Conservation (phyloP, 2,797 vertebrate species). For the Mus spretus region DNA sequence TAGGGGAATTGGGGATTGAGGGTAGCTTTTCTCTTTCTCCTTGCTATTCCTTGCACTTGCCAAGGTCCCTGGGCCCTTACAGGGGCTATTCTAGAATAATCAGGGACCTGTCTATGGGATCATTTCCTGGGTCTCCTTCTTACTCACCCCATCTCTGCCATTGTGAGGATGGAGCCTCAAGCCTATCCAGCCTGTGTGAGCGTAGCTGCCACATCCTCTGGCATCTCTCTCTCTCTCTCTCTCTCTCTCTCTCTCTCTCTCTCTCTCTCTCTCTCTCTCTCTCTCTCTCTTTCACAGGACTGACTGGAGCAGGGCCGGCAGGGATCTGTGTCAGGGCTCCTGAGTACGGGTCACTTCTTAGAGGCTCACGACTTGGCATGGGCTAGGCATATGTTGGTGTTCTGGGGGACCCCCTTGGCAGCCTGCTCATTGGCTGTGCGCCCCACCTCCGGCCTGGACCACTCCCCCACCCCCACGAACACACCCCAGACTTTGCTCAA, state of each 20-base stretch:
- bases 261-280: no score
- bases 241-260: not conserved
- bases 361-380: not conserved
- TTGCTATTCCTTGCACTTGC: not conserved
- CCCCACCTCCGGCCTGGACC: slow-evolving; percentile 6
- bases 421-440: not conserved
- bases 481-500: slow-evolving; percentile 75
- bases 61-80: not conserved
- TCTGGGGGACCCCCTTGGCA: not conserved
- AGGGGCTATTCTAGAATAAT: not conserved
- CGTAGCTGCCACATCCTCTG: rapidly evolving
- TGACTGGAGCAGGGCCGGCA: not conserved
- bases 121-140: not conserved
- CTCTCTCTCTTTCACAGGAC: not conserved
- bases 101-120: not conserved
- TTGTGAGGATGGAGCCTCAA: rapidly evolving
- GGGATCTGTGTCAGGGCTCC: not conserved
- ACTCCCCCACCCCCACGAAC: slow-evolving; percentile 14
- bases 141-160: rapidly evolving
- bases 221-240: not conserved
- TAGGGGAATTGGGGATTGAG: not conserved
- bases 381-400: not conserved
- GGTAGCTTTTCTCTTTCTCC: not conserved
- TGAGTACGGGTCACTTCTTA: not conserved
- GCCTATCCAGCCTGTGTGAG: not conserved